These are phyloP conservation scores for Xiphydria camelus DNA, from an alignment of 2,888 invertebrate genomes.

Conservation along the genomic window DNA sequence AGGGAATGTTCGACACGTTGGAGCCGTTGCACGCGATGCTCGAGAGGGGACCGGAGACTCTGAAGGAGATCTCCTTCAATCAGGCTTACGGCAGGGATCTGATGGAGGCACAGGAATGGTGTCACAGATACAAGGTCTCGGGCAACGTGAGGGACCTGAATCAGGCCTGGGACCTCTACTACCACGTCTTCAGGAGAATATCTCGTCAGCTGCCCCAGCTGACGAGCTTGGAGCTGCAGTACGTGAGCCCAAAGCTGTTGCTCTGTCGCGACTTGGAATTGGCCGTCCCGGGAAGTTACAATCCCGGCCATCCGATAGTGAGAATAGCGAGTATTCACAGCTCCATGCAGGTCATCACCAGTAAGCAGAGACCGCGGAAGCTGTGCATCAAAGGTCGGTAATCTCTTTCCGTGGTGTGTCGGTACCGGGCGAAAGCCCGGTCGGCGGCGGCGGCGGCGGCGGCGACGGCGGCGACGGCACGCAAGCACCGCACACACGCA, in stretches of 20 bases:
- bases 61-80: constrained; percentile 96
- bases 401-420: too few species aligned
- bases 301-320: constrained; percentile 87
- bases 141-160: constrained; percentile 89
- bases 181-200: constrained; percentile 96
- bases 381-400: constrained; percentile 84
- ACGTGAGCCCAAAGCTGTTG: constrained; percentile 91
- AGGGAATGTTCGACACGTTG: constrained; percentile 94
- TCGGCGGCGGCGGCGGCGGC: too few species aligned
- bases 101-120: constrained; percentile 94
- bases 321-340: constrained; percentile 89
- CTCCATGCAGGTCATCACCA: constrained; percentile 93
- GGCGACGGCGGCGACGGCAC: too few species aligned
- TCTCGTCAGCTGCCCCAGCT: constrained; percentile 92
- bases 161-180: constrained; percentile 99
- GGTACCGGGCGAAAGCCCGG: too few species aligned
- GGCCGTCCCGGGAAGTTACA: constrained; percentile 97
- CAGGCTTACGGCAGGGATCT: constrained; percentile 95
- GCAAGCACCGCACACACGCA: background rate
- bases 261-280: constrained; percentile 90
- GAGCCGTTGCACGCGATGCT: constrained; percentile 94
- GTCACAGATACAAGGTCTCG: constrained; percentile 83
- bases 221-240: constrained; percentile 89
- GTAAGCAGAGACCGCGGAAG: constrained; percentile 96
- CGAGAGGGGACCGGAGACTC: constrained; percentile 90